phyloP scores from a whole-genome alignment of 2,888 invertebrate genomes.

The Latheticus oryzae region DNA sequence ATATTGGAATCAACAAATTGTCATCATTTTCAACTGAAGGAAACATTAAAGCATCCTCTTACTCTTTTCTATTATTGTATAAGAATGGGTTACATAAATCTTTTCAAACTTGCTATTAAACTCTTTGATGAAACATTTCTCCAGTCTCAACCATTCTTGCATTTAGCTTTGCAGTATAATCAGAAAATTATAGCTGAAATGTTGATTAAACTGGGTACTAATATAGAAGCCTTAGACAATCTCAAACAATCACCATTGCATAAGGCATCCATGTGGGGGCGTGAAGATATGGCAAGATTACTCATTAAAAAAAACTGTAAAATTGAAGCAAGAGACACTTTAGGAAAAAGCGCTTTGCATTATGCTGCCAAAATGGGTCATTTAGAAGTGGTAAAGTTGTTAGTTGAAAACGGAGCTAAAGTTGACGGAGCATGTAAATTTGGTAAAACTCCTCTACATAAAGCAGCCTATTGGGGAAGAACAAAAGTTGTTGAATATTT shows the following conservation, averaged over 20 bases:
- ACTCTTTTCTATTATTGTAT: background rate
- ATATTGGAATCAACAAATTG: no score
- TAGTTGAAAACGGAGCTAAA: slow-evolving; percentile 5
- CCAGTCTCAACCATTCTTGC: background rate
- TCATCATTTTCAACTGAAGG: no score
- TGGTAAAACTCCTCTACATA: slow-evolving; percentile 2
- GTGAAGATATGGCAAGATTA: background rate
- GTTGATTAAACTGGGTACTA: background rate
- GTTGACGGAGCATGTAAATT: background rate
- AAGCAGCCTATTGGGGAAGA: background rate
- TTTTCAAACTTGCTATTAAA: background rate
- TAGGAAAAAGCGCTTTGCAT: background rate
- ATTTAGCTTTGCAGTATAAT: background rate
- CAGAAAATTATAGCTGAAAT: background rate
- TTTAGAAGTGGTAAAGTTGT: background rate
- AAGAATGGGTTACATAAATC: background rate
- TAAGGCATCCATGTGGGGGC: background rate
- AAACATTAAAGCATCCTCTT: background rate
- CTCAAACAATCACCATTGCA: background rate
- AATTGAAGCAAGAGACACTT: slow-evolving; percentile 3
- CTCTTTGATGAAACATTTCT: no score
- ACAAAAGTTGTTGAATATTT: slow-evolving; percentile 3
- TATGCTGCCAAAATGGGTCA: slow-evolving; percentile 2
- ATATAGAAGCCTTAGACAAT: background rate
- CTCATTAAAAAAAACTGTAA: background rate